Evolutionary conservation across 2,113 vertebrate genomes (phyloP).

Genomic region (Agapornis roseicollis): DNA sequence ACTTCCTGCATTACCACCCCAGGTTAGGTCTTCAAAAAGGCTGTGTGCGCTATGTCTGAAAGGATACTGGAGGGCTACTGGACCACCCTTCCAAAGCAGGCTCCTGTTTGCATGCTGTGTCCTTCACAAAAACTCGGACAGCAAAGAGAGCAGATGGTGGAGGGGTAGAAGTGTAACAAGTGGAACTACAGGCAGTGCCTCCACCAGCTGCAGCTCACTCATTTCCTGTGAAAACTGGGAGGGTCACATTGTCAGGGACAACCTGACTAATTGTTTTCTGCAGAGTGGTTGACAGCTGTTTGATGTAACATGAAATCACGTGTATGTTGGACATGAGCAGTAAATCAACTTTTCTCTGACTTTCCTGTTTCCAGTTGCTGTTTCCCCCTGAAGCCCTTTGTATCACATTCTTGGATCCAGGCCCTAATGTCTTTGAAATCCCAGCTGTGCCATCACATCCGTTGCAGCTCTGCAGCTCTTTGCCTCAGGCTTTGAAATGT

Average conservation of each 20-base stretch:
- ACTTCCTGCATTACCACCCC: background rate
- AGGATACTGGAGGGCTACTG: background rate
- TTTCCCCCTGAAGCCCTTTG: constrained; percentile 19
- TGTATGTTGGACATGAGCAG: background rate
- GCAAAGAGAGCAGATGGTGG: background rate
- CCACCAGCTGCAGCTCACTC: constrained; percentile 21
- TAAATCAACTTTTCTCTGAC: constrained; percentile 39
- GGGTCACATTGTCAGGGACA: constrained; percentile 8
- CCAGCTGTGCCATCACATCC: background rate
- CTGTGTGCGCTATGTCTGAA: background rate
- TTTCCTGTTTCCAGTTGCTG: constrained; percentile 35
- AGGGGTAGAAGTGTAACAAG: background rate
- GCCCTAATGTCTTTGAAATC: constrained; percentile 6
- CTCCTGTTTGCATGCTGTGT: background rate
- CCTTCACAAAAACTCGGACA: background rate
- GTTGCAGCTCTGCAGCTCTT: background rate
- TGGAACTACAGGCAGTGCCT: background rate
- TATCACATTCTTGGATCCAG: constrained; percentile 5
- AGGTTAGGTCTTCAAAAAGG: background rate
- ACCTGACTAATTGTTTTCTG: constrained; percentile 22
- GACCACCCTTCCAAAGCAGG: background rate
- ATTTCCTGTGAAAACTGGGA: constrained; percentile 4
- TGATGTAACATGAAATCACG: background rate
- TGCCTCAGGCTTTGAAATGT: background rate
- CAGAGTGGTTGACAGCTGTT: constrained; percentile 22